Conservation (phyloP, 2,113 vertebrate genomes). For the Paedocypris sp. region DNA sequence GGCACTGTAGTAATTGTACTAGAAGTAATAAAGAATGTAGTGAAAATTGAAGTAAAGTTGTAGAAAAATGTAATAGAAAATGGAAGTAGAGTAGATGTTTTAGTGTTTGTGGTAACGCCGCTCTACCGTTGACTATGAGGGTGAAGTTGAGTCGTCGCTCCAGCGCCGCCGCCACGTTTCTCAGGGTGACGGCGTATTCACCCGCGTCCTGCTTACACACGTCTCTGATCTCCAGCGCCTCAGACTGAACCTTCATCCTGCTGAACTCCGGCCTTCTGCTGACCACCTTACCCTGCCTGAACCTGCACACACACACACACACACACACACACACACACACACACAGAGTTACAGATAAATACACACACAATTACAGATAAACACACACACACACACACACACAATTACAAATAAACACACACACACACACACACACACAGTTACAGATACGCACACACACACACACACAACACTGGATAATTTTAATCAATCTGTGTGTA, state of each 20-base stretch:
- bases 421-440: too few species aligned
- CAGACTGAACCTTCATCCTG: constrained; percentile 66
- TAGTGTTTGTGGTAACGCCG: too few species aligned
- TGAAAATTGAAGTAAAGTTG: too few species aligned
- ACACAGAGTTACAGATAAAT: not conserved
- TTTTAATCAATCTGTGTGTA: too few species aligned
- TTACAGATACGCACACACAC: too few species aligned
- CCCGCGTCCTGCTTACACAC: constrained; percentile 76
- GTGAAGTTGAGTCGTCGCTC: constrained; percentile 72
- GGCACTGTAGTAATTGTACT: too few species aligned
- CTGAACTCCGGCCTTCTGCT: constrained; percentile 61
- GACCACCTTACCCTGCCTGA: constrained; percentile 77
- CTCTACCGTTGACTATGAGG: constrained; percentile 87
- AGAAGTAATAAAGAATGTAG: too few species aligned
- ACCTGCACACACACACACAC: constrained; percentile 59
- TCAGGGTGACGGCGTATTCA: constrained; percentile 69
- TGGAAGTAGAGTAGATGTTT: too few species aligned
- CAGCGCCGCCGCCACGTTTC: constrained; percentile 67
- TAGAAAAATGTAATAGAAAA: too few species aligned
- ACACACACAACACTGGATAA: too few species aligned
- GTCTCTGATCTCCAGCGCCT: constrained; percentile 82
- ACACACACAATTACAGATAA: not conserved
- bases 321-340: constrained; percentile 13
- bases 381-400: too few species aligned
- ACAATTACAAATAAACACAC: too few species aligned